Percentiles rank a stretch among this genome's conserved stretches.
phyloP scores from a whole-genome alignment of 2,113 vertebrate species.

The Paradisaea rubra region DNA sequence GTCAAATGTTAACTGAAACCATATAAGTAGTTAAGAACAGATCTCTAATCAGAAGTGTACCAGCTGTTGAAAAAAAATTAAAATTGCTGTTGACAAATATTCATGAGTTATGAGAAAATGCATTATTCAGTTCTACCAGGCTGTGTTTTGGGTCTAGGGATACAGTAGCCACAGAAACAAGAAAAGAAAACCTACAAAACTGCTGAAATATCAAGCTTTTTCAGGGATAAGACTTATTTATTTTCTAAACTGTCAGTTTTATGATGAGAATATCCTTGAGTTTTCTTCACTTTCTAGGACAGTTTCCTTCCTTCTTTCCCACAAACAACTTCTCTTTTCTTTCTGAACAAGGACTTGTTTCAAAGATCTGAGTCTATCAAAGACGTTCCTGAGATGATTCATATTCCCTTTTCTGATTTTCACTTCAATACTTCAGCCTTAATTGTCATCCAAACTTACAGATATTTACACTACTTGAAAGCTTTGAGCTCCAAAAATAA shows the following conservation, averaged over 20 bases:
- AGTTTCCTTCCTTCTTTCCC: neutral
- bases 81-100: neutral
- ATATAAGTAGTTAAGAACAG: neutral
- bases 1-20: neutral
- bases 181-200: neutral
- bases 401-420: slow-evolving; percentile 16
- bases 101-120: neutral
- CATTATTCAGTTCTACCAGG: neutral
- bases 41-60: neutral
- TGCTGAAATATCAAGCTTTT: neutral
- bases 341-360: neutral
- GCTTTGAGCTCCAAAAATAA: neutral
- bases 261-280: neutral
- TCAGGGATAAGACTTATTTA: neutral
- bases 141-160: neutral
- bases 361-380: neutral
- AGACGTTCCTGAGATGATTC: neutral
- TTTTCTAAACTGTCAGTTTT: slow-evolving; percentile 3
- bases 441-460: neutral
- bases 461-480: neutral
- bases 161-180: neutral
- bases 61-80: neutral
- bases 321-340: neutral
- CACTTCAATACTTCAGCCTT: neutral
- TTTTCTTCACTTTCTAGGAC: neutral